Conservation (phyloP, 2,113 vertebrate species). For the Campylorhamphus procurvoides region DNA sequence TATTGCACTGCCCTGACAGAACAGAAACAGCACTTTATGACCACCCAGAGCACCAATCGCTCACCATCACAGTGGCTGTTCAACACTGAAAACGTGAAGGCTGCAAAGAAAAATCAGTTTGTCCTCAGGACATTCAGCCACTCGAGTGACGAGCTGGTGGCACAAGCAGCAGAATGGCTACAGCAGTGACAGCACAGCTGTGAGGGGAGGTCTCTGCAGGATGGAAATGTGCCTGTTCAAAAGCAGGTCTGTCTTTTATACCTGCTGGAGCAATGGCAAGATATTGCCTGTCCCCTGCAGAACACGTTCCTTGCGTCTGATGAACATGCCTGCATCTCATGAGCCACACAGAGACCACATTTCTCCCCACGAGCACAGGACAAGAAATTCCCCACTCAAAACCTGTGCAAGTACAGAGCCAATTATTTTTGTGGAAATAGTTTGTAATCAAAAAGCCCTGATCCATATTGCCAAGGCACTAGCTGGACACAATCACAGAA, state of each 20-base stretch:
- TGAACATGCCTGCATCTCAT: fast-evolving
- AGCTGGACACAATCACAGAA: not conserved
- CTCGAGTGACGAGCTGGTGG: fast-evolving
- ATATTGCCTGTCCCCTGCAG: not conserved
- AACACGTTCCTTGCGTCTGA: fast-evolving
- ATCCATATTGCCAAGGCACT: not conserved
- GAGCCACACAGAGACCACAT: not conserved
- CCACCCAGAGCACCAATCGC: fast-evolving
- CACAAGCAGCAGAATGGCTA: not conserved
- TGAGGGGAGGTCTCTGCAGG: not conserved
- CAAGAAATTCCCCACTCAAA: not conserved
- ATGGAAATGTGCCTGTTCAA: not conserved
- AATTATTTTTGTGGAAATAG: not conserved
- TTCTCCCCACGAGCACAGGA: fast-evolving
- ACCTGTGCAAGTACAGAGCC: not conserved
- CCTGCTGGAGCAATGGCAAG: not conserved
- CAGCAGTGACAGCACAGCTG: fast-evolving
- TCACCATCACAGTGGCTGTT: not conserved
- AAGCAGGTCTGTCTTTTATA: not conserved
- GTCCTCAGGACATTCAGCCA: not conserved
- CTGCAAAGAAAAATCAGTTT: not conserved
- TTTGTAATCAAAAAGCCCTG: not conserved
- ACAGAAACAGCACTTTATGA: not conserved
- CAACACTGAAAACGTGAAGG: not conserved
- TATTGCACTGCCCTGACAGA: not conserved